phyloP scores from a whole-genome alignment of 1,140 invertebrate species.

The Conus ventricosus region DNA sequence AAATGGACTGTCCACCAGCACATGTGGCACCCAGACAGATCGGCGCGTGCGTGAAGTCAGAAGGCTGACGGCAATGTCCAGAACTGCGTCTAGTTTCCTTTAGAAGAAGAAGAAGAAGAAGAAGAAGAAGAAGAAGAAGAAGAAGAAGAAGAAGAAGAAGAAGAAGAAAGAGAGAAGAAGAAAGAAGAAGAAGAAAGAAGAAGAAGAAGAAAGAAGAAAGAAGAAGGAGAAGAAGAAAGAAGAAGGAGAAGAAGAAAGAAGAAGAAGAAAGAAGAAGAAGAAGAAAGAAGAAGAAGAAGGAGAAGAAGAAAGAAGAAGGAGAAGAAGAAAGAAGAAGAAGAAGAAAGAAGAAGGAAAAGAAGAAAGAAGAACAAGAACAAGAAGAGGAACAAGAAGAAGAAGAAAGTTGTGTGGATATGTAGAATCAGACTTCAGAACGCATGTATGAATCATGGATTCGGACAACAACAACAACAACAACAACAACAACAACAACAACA shows the following conservation, averaged over 20 bases:
- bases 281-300: conserved; percentile 9
- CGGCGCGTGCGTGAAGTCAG: no score
- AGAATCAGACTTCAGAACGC: no score
- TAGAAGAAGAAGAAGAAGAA: not conserved
- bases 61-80: no score
- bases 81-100: no score
- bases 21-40: no score
- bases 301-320: not conserved
- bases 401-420: not conserved
- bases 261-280: not conserved
- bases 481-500: no score
- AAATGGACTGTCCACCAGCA: no score
- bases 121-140: not conserved
- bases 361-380: not conserved
- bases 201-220: not conserved
- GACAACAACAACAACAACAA: no score
- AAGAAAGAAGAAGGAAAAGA: no score
- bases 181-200: not conserved
- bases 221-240: not conserved
- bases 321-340: no score
- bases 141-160: not conserved
- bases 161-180: not conserved
- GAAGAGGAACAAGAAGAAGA: conserved; percentile 10
- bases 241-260: not conserved
- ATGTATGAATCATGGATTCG: no score